These are phyloP conservation scores for Pipra filicauda DNA, from an alignment of 2,113 vertebrate species.

Conservation along the genomic window DNA sequence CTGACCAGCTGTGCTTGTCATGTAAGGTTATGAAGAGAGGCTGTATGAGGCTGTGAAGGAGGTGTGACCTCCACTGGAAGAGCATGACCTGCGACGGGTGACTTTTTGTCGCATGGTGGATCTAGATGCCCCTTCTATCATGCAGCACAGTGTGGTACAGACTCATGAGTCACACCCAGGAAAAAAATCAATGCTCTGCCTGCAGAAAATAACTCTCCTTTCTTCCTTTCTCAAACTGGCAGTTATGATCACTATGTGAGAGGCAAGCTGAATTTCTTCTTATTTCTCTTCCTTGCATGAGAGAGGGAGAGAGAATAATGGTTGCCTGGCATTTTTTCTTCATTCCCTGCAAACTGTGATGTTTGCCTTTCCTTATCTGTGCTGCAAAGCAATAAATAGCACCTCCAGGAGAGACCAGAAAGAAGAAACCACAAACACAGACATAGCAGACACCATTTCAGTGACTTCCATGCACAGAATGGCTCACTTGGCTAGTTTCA, in stretches of 20 bases:
- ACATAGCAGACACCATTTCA: neutral
- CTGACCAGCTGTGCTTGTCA: neutral
- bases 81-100: neutral
- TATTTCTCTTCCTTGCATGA: neutral
- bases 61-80: neutral
- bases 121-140: neutral
- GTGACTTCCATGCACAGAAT: neutral
- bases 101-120: neutral
- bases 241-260: neutral
- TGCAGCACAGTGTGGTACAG: neutral
- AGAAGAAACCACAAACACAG: neutral
- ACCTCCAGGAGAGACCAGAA: neutral
- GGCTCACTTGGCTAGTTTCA: neutral
- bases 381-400: neutral
- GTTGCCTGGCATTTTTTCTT: neutral
- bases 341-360: neutral
- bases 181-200: neutral
- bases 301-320: neutral
- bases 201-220: slow-evolving; percentile 7
- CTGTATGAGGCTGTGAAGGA: neutral
- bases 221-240: neutral
- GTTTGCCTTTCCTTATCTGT: neutral
- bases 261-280: neutral
- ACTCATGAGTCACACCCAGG: neutral
- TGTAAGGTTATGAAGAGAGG: neutral